Base-by-base conservation (phyloP, 1,140 invertebrate species). In the Drosophila malerkotliana region DNA sequence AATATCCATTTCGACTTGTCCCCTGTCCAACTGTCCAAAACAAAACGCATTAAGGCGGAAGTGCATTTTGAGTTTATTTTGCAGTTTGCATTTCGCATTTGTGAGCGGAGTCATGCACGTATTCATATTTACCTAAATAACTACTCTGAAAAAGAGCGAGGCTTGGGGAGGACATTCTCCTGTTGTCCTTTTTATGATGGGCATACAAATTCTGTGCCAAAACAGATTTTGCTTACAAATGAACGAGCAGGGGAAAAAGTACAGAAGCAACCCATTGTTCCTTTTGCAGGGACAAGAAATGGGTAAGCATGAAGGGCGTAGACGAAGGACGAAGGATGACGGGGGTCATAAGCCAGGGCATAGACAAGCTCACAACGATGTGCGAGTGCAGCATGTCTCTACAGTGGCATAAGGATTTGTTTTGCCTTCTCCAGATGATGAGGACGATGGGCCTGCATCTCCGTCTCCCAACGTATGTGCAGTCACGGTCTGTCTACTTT, bases 21-120 rank as follows among this genome's bases (percentile, higher is more conserved):
- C 68, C 55, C 32, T 73, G 74, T 58, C 79, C 74, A 69, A 78
- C 39, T 67, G 69, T 61, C 75, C 74, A 64, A 82, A 78, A 79
- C 79, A 83, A 74, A 82, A 82, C 75, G 80, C 80, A 82, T 83
- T 83, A 83, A 83, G 73, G 79, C 79, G 79, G 79, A 83, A 83
- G 77, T 77, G 80, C 79, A 83, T 84, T 82, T 60, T 39, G 79
- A 72, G 64, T 83, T 77, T 82, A 41, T 59, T 59, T 82, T 74
- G 79, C 79, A 66, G 45, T 47, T 32, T 45, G 58, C 58, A 28
- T 45, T 47, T 79, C 51, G 72, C 75, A 77, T 76, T 72, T 76
- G 76, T 52, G 53, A 60, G 66, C 45, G 68, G 63, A 71, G 79
- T 58, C 79, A 78, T 58, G 69, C 79, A 79, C 75, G 79, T 83